Evolutionary conservation across 1,140 invertebrate genomes (phyloP), one percentile per base, ranked within the genome.

Genomic region (Rhizoglyphus robini): DNA sequence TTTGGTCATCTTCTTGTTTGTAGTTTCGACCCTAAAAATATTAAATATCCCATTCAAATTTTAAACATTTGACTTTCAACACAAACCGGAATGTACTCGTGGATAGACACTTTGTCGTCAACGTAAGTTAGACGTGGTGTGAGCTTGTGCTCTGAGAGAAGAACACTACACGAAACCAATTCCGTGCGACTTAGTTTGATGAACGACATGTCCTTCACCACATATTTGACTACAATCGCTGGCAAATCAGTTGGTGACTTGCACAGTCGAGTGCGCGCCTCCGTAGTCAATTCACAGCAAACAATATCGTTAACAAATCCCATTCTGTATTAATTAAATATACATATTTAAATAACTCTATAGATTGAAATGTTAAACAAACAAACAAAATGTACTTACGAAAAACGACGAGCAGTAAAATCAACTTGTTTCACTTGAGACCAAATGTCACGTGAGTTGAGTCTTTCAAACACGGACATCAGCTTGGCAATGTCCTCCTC

Each of bases 311-410:
- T 29, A 27, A 60, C 27, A 46, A 34, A 29, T 27, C 58, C 58
- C 29, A 3, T 32, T 60, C 58, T 60, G 3, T n/a, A 49, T n/a
- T n/a, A 49, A 49, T 5, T 4, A 5, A 20, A 32, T 29, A 38
- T 32, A 1, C 8, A 60, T 20, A n/a, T n/a, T 38, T 32, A 27
- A 60, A 20, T 32, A 20, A 20, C n/a, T 20, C 2, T 32, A 2
- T 29, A 20, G 31, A 60, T n/a, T 4, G n/a, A n/a, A n/a, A n/a
- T n/a, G n/a, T n/a, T n/a, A n/a, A n/a, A n/a, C n/a, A n/a, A n/a
- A n/a, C n/a, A n/a, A n/a, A n/a, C 57, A 60, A 60, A 29, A 60
- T n/a, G 31, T 60, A 60, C 58, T 29, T 32, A n/a, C n/a, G n/a
- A n/a, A 34, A 60, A 32, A n/a, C 27, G 15, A 11, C 27, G 15